Base-by-base conservation (phyloP, 2,113 vertebrate genomes). In the Limanda limanda region DNA sequence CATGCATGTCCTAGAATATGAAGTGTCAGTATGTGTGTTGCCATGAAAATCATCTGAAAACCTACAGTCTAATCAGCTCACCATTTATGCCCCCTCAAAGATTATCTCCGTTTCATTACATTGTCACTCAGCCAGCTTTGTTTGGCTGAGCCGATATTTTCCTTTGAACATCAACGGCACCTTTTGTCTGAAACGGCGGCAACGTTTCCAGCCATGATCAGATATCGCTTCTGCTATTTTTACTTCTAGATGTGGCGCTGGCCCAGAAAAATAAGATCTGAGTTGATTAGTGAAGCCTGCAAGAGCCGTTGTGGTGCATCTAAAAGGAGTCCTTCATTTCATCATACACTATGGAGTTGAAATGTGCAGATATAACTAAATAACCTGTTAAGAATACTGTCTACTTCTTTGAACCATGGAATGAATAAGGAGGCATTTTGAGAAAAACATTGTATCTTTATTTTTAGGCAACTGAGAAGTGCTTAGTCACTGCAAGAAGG, bases 221-320 rank as follows among this genome's bases (percentile, higher is more conserved):
- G 88, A 89, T 85, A 87, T 70, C 86, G 72, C 71, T 76, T 63
- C 56, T 70, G 82, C 86, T 91, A 90, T 90, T 91, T 92, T 87
- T 91, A 89, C 74, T 63, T 69, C 78, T 51, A 67, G 45, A 78
- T 78, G 63, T n/a, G 37, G 71, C 76, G 65, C 71, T 82, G 83
- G 85, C 87, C 83, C 89, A 89, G 71, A 90, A 85, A 88, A 81
- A 80, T 51, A 81, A 71, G 67, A 91, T 84, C 70, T 4, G 45
- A 84, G 74, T 78, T 62, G 87, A 89, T 86, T 70, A 84, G 84
- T 55, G 67, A 82, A 86, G 82, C 56, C 68, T 79, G 63, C 42
- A 48, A 86, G n/a, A 70, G 8, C 71, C 68, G 91, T 89, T 88
- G 86, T 83, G 71, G 64, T 61, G 27, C 70, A 59, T 84, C 57